Percentiles rank a stretch among this genome's conserved stretches.
These are phyloP conservation scores for Apodemus speciosus DNA, from an alignment of 2,113 vertebrate species.

Conservation along the genomic window DNA sequence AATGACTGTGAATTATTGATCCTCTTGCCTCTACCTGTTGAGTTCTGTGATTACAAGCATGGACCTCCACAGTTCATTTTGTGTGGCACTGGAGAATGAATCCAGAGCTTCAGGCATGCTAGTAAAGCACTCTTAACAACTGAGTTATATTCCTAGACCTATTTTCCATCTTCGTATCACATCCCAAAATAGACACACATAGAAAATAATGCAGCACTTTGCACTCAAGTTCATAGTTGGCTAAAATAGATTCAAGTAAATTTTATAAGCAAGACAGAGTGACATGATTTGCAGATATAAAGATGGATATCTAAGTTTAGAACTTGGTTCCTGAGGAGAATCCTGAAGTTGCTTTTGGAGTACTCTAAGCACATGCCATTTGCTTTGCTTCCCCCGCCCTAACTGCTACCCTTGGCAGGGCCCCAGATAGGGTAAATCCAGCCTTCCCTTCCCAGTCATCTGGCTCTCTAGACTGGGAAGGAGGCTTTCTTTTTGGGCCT, in stretches of 20 bases:
- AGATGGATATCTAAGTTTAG: conserved; percentile 55
- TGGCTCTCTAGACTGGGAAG: conserved; percentile 34
- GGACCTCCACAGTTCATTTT: background rate
- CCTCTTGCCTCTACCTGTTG: background rate
- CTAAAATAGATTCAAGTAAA: conserved; percentile 29
- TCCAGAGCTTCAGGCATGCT: background rate
- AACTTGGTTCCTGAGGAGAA: conserved; percentile 24
- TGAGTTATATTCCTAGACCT: background rate
- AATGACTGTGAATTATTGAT: background rate
- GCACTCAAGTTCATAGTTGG: background rate
- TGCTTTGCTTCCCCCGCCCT: conserved; percentile 38
- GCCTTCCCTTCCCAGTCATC: conserved; percentile 42
- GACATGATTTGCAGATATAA: background rate
- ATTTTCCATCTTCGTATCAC: conserved; percentile 41
- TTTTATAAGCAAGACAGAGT: conserved; percentile 32
- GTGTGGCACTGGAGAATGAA: background rate
- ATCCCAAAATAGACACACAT: background rate
- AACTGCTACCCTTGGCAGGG: conserved; percentile 45
- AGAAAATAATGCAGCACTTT: background rate
- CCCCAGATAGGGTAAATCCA: conserved; percentile 54
- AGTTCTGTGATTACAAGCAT: background rate
- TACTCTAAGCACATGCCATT: conserved; percentile 11
- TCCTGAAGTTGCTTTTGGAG: conserved; percentile 52
- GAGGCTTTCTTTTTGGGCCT: conserved; percentile 71
- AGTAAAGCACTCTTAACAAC: background rate